Evolutionary conservation across 2,113 vertebrate genomes (phyloP), one percentile per base, ranked within the genome.

Genomic region (Stigmatopora nigra): DNA sequence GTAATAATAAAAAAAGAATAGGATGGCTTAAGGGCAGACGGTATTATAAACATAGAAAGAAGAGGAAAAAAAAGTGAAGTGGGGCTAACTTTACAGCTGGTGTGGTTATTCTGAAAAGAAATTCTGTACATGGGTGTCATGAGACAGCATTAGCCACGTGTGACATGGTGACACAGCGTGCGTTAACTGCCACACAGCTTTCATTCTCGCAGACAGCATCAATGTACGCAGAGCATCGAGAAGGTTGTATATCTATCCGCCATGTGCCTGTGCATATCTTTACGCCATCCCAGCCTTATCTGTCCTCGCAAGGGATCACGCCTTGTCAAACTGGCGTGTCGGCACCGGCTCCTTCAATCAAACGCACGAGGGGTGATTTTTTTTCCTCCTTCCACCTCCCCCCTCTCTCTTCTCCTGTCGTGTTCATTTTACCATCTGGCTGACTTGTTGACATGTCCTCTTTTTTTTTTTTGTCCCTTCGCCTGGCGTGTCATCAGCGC

Each of bases 401-500:
- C 46, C 45, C 2, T n/a, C n/a, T n/a, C 1, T 69, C 5, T 1
- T 52, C 22, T 17, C 57, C 12, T 68, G 73, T 82, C 73, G 61
- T 76, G 70, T 80, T 71, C 77, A 76, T 76, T 77, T 61, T 70
- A 71, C 58, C 49, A 78, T 69, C 61, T 64, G 71, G 64, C 67
- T 77, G 79, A 84, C 82, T 78, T 82, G 79, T 85, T 81, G 83
- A 84, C 70, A 65, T 63, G 57, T 73, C 83, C 78, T 81, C 81
- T 80, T 84, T 86, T 85, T 86, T 84, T 84, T 83, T 3, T 86
- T 84, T 84, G 82, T 3, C 80, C 83, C 76, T 79, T 83, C 82
- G 38, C 77, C 78, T 74, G 20, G 56, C 11, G 63, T 84, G 82
- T 83, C 80, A 81, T 82, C 82, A 72, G 52, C 66, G 12, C 64